Percentiles rank a stretch among this genome's conserved stretches.
These are phyloP conservation scores for Ia io DNA, from an alignment of 2,113 vertebrate genomes.

Conservation along the genomic window DNA sequence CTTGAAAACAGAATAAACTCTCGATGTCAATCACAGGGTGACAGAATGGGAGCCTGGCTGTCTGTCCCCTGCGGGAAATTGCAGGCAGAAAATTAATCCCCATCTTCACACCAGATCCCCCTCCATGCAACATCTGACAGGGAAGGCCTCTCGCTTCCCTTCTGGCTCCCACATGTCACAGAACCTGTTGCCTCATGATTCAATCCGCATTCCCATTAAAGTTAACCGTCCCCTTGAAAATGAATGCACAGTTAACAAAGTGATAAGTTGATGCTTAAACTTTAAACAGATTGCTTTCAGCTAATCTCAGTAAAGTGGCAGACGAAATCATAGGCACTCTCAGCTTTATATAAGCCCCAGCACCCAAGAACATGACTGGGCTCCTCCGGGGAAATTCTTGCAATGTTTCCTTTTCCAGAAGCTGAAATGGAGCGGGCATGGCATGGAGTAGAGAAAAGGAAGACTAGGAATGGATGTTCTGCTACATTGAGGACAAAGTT, in stretches of 20 bases:
- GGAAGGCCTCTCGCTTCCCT: not conserved
- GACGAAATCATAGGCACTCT: conserved; percentile 73
- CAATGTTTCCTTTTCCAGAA: conserved; percentile 19
- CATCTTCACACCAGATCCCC: not conserved
- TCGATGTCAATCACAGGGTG: not conserved
- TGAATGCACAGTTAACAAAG: conserved; percentile 72
- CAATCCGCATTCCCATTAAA: conserved; percentile 65
- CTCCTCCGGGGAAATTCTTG: conserved; percentile 60
- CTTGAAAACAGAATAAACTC: not conserved
- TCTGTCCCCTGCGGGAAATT: not conserved
- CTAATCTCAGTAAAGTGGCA: conserved; percentile 77
- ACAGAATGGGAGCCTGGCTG: not conserved
- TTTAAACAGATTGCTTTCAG: conserved; percentile 77
- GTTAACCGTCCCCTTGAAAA: conserved; percentile 73
- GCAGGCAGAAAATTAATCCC: conserved; percentile 38
- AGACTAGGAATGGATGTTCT: not conserved
- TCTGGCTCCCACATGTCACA: conserved; percentile 58
- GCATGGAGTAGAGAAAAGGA: not conserved
- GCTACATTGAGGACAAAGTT: not conserved
- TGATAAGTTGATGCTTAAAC: conserved; percentile 69
- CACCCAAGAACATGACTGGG: conserved; percentile 65
- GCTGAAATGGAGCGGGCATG: not conserved
- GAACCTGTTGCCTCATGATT: conserved; percentile 14
- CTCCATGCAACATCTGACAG: not conserved
- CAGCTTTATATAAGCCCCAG: conserved; percentile 65